Evolutionary conservation across 2,797 vertebrate species (phyloP), one percentile per base, ranked within the genome.

Genomic region (Xiphophorus birchmanni): DNA sequence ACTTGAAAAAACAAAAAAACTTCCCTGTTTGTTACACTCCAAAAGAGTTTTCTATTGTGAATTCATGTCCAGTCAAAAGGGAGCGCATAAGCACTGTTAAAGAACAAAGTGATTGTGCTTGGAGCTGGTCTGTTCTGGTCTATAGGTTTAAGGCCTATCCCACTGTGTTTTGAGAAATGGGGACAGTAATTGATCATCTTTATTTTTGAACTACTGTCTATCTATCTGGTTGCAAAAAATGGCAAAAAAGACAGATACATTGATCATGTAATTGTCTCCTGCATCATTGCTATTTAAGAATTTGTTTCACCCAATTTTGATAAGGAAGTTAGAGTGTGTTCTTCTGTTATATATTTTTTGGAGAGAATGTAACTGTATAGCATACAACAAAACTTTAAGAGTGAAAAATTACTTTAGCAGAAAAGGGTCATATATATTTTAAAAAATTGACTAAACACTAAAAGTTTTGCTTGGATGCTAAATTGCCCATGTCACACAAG

Each of bases 281-380:
- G 50, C 50, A 52, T 52, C 6, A 52, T 50, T 1, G 18, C 4
- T 60, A 60, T 60, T 60, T 13, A 60, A 60, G 29, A 18, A 37
- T 37, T 65, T n/a, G 29, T 35, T 67, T 67, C 23, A 40, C 18
- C 8, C 35, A 67, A 23, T 23, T 35, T 76, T 56, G 63, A 75
- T 77, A 73, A 74, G 54, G 67, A 84, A 56, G 63, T 80, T 52
- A 83, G 50, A 60, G 78, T 78, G 77, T 74, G 18, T 75, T 76
- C 35, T 29, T 4, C 1, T 47, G 35, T 32, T 82, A 42, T 74
- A 88, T 78, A 29, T 35, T 65, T 65, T 86, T 85, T 75, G 67
- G 48, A 65, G 23, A 65, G 29, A 79, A 47, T 10, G 73, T 40
- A 32, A 75, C 63, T 63, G 47, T 29, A 10, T 40, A 1, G 12